A percentile compares a stretch with the other conserved stretches of the same genome.
Evolutionary conservation across 2,888 invertebrate species (phyloP).

Genomic region (Aspidiotus rigidus): DNA sequence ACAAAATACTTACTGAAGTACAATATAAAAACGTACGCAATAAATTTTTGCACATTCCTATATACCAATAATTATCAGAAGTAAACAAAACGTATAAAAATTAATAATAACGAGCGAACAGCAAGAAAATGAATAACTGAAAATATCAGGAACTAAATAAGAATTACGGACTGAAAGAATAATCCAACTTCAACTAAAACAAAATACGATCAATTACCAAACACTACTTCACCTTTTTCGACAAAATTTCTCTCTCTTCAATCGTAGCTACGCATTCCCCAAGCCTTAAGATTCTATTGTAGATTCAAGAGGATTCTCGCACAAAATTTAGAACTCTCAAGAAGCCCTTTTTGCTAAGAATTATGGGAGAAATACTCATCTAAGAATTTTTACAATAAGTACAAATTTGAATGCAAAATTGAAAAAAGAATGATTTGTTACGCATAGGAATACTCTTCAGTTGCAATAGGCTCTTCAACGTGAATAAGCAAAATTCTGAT

Average conservation of each 20-base stretch:
- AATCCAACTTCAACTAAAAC: background rate
- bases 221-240: no score
- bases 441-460: no score
- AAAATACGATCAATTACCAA: background rate
- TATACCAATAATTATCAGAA: background rate
- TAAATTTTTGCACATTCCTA: background rate
- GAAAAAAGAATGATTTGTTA: no score
- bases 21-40: background rate
- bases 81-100: background rate
- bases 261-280: no score
- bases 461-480: no score
- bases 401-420: no score
- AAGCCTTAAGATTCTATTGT: no score
- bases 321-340: background rate
- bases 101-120: background rate
- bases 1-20: background rate
- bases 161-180: conserved; percentile 1
- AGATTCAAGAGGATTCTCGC: no score
- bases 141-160: background rate
- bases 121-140: background rate
- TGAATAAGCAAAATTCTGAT: conserved; percentile 50
- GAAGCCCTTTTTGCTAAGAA: no score
- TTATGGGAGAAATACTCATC: no score
- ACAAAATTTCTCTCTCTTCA: no score
- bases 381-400: no score